A percentile compares a stretch with the other conserved stretches of the same genome.
phyloP scores from a whole-genome alignment of 2,888 invertebrate genomes.

The Lepidocyrtoides sp. region DNA sequence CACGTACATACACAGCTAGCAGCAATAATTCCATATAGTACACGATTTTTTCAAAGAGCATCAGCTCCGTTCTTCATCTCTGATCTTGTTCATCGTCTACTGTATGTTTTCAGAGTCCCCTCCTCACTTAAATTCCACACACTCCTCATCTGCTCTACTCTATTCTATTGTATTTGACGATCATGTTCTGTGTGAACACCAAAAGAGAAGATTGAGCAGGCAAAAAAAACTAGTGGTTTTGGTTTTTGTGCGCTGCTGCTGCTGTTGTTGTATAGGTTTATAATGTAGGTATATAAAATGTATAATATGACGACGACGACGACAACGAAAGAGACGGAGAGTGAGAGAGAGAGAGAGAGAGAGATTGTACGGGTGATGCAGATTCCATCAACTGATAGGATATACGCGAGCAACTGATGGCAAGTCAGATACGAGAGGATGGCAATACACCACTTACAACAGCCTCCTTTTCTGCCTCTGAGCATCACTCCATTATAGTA shows the following conservation, averaged over 20 bases:
- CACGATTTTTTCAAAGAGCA: too few species aligned
- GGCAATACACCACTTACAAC: slow-evolving; percentile 70
- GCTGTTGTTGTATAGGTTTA: neutral
- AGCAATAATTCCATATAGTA: slow-evolving; percentile 33
- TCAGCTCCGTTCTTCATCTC: neutral
- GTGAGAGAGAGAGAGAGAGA: slow-evolving; percentile 11
- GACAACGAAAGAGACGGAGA: too few species aligned
- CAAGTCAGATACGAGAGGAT: slow-evolving; percentile 75
- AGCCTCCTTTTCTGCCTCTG: slow-evolving; percentile 55
- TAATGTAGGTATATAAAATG: neutral
- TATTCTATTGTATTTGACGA: neutral
- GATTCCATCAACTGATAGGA: slow-evolving; percentile 77
- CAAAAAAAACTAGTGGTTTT: slow-evolving; percentile 18
- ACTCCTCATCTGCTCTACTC: slow-evolving; percentile 55
- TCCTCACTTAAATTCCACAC: slow-evolving; percentile 60
- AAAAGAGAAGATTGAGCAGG: slow-evolving; percentile 21
- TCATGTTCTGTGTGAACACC: neutral
- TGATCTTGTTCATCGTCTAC: slow-evolving; percentile 17
- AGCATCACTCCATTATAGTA: slow-evolving; percentile 43
- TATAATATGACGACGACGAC: slow-evolving; percentile 6
- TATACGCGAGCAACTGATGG: slow-evolving; percentile 73
- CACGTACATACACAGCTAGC: too few species aligned
- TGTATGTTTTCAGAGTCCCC: slow-evolving; percentile 51
- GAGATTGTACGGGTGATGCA: slow-evolving; percentile 72
- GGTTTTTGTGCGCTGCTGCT: neutral